These are phyloP conservation scores for Laspeyria flexula DNA, from an alignment of 2,888 invertebrate species.

Conservation along the genomic window DNA sequence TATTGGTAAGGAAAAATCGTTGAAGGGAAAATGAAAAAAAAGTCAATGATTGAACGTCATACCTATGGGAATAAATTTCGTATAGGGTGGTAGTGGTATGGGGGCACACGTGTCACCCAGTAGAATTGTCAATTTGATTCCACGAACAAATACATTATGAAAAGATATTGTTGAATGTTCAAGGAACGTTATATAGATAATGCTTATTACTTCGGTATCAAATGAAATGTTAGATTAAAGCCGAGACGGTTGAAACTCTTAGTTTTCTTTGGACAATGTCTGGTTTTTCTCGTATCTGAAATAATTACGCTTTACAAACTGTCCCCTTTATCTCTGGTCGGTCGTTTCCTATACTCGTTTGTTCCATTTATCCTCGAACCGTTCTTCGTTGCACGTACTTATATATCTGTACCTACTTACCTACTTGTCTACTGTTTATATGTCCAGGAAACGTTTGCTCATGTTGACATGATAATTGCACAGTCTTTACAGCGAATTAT, in stretches of 20 bases:
- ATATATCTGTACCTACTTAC: slow-evolving; percentile 23
- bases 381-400: slow-evolving; percentile 37
- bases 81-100: slow-evolving; percentile 49
- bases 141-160: slow-evolving; percentile 52
- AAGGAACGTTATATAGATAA: slow-evolving; percentile 29
- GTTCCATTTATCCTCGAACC: slow-evolving; percentile 62
- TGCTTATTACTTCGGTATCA: slow-evolving; percentile 12
- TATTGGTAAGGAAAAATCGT: slow-evolving; percentile 46
- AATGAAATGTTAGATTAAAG: slow-evolving; percentile 29
- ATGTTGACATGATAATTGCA: slow-evolving; percentile 9
- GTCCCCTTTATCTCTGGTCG: slow-evolving; percentile 65
- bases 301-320: slow-evolving; percentile 74
- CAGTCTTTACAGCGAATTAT: background rate
- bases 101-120: slow-evolving; percentile 68
- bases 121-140: slow-evolving; percentile 73
- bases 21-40: slow-evolving; percentile 50
- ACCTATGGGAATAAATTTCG: slow-evolving; percentile 83
- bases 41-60: slow-evolving; percentile 83
- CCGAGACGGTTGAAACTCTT: slow-evolving; percentile 24
- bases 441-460: background rate
- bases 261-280: slow-evolving; percentile 31
- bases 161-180: slow-evolving; percentile 42
- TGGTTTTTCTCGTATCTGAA: slow-evolving; percentile 52
- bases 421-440: slow-evolving; percentile 9
- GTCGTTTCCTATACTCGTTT: slow-evolving; percentile 64